Percentiles rank a stretch among this genome's conserved stretches.
Evolutionary conservation across 1,140 invertebrate species (phyloP).

Genomic region (Sminthurides bifidus): DNA sequence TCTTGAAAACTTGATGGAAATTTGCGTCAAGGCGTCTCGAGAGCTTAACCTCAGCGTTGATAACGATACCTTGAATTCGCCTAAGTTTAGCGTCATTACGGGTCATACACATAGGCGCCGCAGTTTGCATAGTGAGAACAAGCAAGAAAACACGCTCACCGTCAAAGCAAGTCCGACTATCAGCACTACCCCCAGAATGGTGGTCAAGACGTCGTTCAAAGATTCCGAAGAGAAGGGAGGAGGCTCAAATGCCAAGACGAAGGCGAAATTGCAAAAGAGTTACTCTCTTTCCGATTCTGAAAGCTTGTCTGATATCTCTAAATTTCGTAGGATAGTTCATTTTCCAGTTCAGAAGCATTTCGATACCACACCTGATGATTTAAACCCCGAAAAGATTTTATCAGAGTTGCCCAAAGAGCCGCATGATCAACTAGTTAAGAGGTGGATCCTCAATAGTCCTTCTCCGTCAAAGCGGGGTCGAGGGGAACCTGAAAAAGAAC

Average conservation of each 20-base stretch:
- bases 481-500: too few relatives aligned
- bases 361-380: not conserved
- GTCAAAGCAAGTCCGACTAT: not conserved
- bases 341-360: not conserved
- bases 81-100: constrained; percentile 1
- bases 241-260: too few relatives aligned
- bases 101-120: constrained; percentile 1
- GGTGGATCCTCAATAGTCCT: constrained; percentile 7
- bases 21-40: constrained; percentile 4
- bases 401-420: constrained; percentile 3
- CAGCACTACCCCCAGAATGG: too few relatives aligned
- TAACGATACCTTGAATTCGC: not conserved
- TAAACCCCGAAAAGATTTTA: not conserved
- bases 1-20: constrained; percentile 7
- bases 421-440: constrained; percentile 3
- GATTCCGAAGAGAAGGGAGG: too few relatives aligned
- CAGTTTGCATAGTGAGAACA: not conserved
- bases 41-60: not conserved
- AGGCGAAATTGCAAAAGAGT: too few relatives aligned
- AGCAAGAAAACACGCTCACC: not conserved
- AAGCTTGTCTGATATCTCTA: constrained; percentile 1
- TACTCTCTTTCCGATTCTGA: constrained; percentile 4
- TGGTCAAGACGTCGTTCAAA: too few relatives aligned
- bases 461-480: not conserved
- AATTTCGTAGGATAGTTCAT: not conserved